Evolutionary conservation across 2,797 vertebrate genomes (phyloP), one percentile per base, ranked within the genome.

Genomic region (Corythornis leucogaster): DNA sequence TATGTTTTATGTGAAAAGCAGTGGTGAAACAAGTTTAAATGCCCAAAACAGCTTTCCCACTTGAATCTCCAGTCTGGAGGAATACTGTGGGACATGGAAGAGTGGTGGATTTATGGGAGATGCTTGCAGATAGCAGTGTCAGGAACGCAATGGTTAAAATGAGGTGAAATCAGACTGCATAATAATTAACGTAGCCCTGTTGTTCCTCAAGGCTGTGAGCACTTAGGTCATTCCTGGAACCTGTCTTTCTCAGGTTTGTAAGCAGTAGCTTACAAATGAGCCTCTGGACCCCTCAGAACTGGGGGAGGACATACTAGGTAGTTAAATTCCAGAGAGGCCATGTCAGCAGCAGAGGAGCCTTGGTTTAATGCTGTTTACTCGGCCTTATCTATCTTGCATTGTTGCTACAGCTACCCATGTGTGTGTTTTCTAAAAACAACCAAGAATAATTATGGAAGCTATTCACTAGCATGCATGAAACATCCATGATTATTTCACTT

Each of bases 401-500:
- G 94, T 96, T 96, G 93, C 95, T 93, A 92, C 93, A 96, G 95
- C 92, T 96, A 96, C 94, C 89, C 59, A 0, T 69, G 51, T 57
- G 48, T 69, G 20, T 95, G 85, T 95, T 94, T 93, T 85, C 54
- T 82, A 40, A 95, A 92, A 96, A 90, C 95, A 95, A 89, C 85
- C 50, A 61, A 83, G 90, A 89, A 66, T 89, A 92, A 94, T 93
- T 84, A 42, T 93, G 93, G 80, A 95, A 91, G 83, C 90, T 94
- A 38, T 92, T 92, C 76, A 45, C 93, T 85, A 85, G 83, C 73
- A 93, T 94, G 81, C 7, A 12, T 89, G 81, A 95, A 93, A 87
- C 69, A 57, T 93, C 87, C 48, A 58, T 87, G 94, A 66, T 78
- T 93, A 92, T 90, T 94, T 95, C 94, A 94, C 81, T 92, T 92